A percentile compares a stretch with the other conserved stretches of the same genome.
Evolutionary conservation across 2,888 invertebrate species (phyloP).

Genomic region (Tipula confusa): DNA sequence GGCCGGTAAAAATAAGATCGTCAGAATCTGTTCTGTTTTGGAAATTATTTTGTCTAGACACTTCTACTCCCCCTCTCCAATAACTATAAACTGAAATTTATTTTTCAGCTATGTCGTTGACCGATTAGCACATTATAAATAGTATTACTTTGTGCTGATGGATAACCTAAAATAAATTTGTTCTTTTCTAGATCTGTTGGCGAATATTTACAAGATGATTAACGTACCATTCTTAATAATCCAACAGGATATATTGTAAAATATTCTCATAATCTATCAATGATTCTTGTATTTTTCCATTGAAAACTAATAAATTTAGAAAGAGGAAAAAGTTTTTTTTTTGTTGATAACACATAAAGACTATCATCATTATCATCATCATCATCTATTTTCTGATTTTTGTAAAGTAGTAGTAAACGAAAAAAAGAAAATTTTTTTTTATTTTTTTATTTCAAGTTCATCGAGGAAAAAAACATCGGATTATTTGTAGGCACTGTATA

Average conservation of each 20-base stretch:
- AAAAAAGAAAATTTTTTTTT: background rate
- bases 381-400: background rate
- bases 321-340: background rate
- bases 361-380: conserved; percentile 20
- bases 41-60: too few species aligned
- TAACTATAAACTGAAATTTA: too few species aligned
- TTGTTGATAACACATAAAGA: conserved; percentile 7
- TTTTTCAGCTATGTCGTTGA: background rate
- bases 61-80: too few species aligned
- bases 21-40: too few species aligned
- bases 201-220: background rate
- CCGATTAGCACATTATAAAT: background rate
- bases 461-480: background rate
- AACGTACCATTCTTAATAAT: background rate
- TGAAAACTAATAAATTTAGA: background rate
- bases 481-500: background rate
- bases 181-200: background rate
- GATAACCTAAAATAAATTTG: background rate
- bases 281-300: conserved; percentile 9
- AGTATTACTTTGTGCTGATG: background rate
- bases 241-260: background rate
- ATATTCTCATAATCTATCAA: conserved; percentile 12
- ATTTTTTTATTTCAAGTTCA: conserved; percentile 12
- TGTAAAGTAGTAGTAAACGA: background rate
- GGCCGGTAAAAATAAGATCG: too few species aligned